A percentile compares a stretch with the other conserved stretches of the same genome.
Conservation (phyloP, 2,113 vertebrate genomes). For the Atractosteus spatula region DNA sequence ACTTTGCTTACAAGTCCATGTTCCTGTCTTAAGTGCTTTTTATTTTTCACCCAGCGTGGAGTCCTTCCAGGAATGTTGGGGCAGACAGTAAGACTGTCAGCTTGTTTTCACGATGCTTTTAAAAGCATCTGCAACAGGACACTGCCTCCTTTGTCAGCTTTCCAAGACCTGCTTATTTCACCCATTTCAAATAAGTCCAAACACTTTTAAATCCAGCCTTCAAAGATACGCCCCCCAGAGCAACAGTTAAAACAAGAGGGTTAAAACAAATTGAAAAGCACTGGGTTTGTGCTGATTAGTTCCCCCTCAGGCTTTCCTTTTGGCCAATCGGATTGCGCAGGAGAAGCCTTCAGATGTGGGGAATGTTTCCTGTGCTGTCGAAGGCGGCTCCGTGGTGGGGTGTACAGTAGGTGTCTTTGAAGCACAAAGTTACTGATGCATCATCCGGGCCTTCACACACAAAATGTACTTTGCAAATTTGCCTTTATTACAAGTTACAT, state of each 20-base stretch:
- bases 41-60: not conserved
- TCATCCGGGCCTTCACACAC: too few relatives aligned
- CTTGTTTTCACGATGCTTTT: slow-evolving; percentile 28
- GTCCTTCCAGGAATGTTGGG: not conserved
- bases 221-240: slow-evolving; percentile 28
- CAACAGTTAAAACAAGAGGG: slow-evolving; percentile 10
- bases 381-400: not conserved
- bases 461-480: too few relatives aligned
- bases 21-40: not conserved
- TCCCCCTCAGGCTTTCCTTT: slow-evolving; percentile 13
- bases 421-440: too few relatives aligned
- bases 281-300: slow-evolving; percentile 24
- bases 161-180: slow-evolving; percentile 26
- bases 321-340: not conserved
- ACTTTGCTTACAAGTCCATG: too few relatives aligned
- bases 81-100: not conserved
- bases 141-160: slow-evolving; percentile 31
- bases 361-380: not conserved
- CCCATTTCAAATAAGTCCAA: slow-evolving; percentile 23
- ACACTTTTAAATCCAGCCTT: slow-evolving; percentile 28
- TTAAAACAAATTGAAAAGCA: slow-evolving; percentile 28
- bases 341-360: not conserved
- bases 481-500: too few relatives aligned
- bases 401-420: not conserved
- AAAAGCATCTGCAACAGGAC: slow-evolving; percentile 24